Base-by-base conservation (phyloP, 2,113 vertebrate genomes). In the Origma solitaria region DNA sequence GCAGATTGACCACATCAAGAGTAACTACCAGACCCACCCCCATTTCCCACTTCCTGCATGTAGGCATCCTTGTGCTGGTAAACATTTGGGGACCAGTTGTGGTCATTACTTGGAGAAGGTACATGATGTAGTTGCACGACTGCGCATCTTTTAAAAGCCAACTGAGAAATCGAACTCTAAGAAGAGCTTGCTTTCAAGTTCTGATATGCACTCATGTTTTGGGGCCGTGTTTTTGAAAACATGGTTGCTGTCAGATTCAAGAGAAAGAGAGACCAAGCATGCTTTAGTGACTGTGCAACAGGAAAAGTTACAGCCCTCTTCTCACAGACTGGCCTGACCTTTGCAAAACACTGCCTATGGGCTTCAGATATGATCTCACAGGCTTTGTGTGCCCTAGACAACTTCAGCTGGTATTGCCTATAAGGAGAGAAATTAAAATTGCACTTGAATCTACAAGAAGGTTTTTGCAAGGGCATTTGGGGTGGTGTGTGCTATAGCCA, bases 1-100 rank as follows among this genome's bases (percentile, higher is more conserved):
- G 98, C 98, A 98, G 98, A 98, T 98, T 98, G 98, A 99, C 98
- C 99, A 99, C 98, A 99, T 99, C 98, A 99, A 98, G 98, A 97
- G 97, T 97, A 98, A 98, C 98, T 95, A 96, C 91, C 94, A 98
- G 96, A 95, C 96, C 97, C 97, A 97, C 97, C 94, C 98, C 97
- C 97, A 97, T 95, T 97, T 97, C 97, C 97, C 97, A 97, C 96
- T 98, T 98, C 97, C 97, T 98, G 96, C 95, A 92, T 96, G 94
- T 96, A 98, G 98, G 98, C 98, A 98, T 98, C 98, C 97, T 98
- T 96, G 93, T 93, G 96, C 96, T 96, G 85, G 95, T 97, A 98
- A 98, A 97, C 97, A 97, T 98, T 98, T 98, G 96, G 97, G 96
- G 96, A 98, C 96, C 97, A 98, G 96, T 97, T 97, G 97, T 95